Evolutionary conservation across 2,797 vertebrate genomes (phyloP).

Genomic region (Acanthornis magna): DNA sequence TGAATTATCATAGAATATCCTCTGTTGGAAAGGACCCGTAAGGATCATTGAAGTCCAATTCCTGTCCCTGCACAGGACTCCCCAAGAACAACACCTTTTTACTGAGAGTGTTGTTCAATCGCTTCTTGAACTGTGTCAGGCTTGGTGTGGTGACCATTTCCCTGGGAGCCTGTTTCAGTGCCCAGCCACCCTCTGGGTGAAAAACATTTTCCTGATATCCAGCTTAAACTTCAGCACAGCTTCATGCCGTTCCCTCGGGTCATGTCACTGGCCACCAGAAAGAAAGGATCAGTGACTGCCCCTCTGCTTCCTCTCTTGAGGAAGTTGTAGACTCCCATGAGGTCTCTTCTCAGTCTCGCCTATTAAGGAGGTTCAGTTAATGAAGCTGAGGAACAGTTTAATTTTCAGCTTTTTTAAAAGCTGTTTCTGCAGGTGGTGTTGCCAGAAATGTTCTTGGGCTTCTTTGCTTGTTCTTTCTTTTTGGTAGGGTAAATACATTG

Average conservation of each 20-base stretch:
- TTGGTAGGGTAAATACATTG: not conserved
- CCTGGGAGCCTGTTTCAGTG: not conserved
- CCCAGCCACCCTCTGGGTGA: accelerated
- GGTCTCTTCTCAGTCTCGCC: not conserved
- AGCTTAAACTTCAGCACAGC: accelerated
- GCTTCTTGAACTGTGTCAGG: not conserved
- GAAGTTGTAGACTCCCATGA: not conserved
- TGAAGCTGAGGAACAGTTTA: not conserved
- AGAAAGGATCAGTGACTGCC: not conserved
- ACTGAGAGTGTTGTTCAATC: not conserved
- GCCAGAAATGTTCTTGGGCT: not conserved
- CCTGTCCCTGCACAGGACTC: no score
- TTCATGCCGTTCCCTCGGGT: not conserved
- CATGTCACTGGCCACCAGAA: not conserved
- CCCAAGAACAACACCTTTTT: no score
- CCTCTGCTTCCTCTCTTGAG: not conserved
- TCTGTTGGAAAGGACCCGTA: not conserved
- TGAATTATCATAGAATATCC: not conserved
- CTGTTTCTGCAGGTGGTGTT: not conserved
- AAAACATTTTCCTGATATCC: not conserved
- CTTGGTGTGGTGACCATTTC: not conserved
- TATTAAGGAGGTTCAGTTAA: not conserved
- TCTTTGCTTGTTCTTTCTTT: not conserved
- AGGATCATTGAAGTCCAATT: not conserved
- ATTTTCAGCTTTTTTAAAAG: not conserved